Base-by-base conservation (phyloP, 2,888 invertebrate genomes). In the Rhyacophila evoluta region DNA sequence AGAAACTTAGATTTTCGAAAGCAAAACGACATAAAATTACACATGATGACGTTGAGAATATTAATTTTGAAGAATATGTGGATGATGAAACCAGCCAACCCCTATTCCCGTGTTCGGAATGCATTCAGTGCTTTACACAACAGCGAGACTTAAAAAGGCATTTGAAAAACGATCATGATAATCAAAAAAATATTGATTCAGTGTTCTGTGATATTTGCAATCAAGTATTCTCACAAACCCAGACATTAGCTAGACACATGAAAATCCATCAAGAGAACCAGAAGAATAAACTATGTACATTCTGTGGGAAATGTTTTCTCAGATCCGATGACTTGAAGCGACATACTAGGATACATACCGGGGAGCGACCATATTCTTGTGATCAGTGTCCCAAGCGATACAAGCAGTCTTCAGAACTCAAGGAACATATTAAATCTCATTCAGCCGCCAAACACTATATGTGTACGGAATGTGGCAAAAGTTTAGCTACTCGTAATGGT, bases 161-260 rank as follows among this genome's bases (percentile, higher is more conserved):
- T 69, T 25, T 81, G 0, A 79, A 81, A 74, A 19, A 29, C 29
- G 69, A 75, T 25, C 82, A 82, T 33, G 55, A 15, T 15, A 77
- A 71, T 37, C 33, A 28, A 2, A 74, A 75, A 12, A 36, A 33
- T 15, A 15, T 36, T 8, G 15, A 70, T 15, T 39, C 37, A 29
- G 75, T 82, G 12, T 82, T 84, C 19, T 88, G 89, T 81, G 85
- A 85, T 81, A 83, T 85, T 15, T 89, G 89, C 82, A 85, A 86
- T 79, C 86, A 87, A 83, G 84, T 83, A 2, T 89, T 89, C 83
- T 85, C 87, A 1, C 87, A 87, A 83, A 85, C 87, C 2, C 88
- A 87, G 81, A 87, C 87, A 1, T 84, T 88, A 33, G 86, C 87
- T 72, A 83, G 88, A 28, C 88, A 88, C 80, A 85, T 85, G 83